Base-by-base conservation (phyloP, 2,888 invertebrate species). In the Tenthredo mesomela region DNA sequence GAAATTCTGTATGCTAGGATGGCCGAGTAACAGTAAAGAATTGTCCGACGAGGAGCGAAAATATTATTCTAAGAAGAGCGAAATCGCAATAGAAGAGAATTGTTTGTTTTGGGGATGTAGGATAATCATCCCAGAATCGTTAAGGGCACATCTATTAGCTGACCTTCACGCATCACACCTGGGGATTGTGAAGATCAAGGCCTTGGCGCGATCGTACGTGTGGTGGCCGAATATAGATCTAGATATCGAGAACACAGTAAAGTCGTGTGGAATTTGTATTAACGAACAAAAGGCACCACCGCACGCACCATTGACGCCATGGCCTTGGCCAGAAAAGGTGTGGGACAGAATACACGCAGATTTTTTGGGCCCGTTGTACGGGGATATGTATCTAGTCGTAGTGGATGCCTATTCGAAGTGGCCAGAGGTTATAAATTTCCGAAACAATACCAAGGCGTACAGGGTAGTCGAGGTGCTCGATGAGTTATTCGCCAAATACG, bases 381-480 rank as follows among this genome's bases (percentile, higher is more conserved):
- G 61, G 9, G 71, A 1, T n/a, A n/a, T n/a, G n/a, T n/a, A n/a
- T n/a, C n/a, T n/a, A n/a, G n/a, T n/a, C n/a, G n/a, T n/a, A n/a
- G 84, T 90, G 0, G 89, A 90, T 77, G 86, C 90, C 0, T 80
- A 86, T 43, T 86, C 86, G 0, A 89, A 90, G 58, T 90, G 88
- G 89, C 85, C 86, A 0, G 89, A 90, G 85, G 86, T 90, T 0
- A 84, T 87, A 3, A 80, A 86, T 67, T 87, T 86, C 50, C 73
- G 80, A 65, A 86, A 85, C 25, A 86, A 86, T 65, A 87, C 85
- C 50, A 71, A 85, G 12, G 85, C 87, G 37, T 61, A 85, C n/a
- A 83, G 75, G 21, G 21, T 87, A 12, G 85, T 88, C 15, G 50
- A 84, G 47, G 85, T 84, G 70, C 87, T 87, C 18, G 77, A 85